phyloP scores from a whole-genome alignment of 1,140 invertebrate species.

The Ceratitis capitata region DNA sequence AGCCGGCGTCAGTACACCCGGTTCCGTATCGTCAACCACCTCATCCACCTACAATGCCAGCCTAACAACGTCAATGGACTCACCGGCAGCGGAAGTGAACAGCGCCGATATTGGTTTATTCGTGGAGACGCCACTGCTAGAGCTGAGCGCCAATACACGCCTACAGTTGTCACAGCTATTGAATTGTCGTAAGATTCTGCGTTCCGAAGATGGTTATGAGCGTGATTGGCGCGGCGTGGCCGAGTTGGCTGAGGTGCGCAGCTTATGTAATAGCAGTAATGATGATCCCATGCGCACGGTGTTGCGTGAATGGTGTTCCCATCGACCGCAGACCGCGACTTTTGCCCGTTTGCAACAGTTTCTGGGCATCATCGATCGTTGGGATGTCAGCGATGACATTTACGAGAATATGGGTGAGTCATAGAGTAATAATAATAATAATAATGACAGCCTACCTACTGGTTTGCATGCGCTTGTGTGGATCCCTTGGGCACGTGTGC shows the following conservation, averaged over 20 bases:
- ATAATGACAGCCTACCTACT: too few species aligned
- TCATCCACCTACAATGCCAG: slow-evolving; percentile 4
- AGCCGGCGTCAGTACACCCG: neutral
- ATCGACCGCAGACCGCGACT: slow-evolving; percentile 61
- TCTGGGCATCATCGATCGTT: slow-evolving; percentile 73
- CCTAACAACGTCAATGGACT: slow-evolving; percentile 35
- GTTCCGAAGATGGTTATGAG: slow-evolving; percentile 68
- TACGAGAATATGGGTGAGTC: slow-evolving; percentile 69
- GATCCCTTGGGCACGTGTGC: neutral
- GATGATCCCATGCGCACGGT: slow-evolving; percentile 69
- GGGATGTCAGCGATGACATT: slow-evolving; percentile 74
- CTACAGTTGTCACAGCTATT: slow-evolving; percentile 68
- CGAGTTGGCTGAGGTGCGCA: slow-evolving; percentile 63
- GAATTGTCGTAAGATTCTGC: slow-evolving; percentile 72
- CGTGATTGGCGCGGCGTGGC: slow-evolving; percentile 78
- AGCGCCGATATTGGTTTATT: slow-evolving; percentile 44
- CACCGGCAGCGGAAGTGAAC: neutral
- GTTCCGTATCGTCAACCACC: slow-evolving; percentile 21
- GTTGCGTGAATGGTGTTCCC: slow-evolving; percentile 67
- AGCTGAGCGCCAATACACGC: slow-evolving; percentile 66
- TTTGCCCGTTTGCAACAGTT: slow-evolving; percentile 67
- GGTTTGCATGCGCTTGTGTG: neutral
- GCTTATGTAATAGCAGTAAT: slow-evolving; percentile 45
- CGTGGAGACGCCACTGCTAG: slow-evolving; percentile 61
- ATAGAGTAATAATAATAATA: too few species aligned